Evolutionary conservation across 1,140 invertebrate genomes (phyloP), one percentile per base, ranked within the genome.

Genomic region (Maniola jurtina): DNA sequence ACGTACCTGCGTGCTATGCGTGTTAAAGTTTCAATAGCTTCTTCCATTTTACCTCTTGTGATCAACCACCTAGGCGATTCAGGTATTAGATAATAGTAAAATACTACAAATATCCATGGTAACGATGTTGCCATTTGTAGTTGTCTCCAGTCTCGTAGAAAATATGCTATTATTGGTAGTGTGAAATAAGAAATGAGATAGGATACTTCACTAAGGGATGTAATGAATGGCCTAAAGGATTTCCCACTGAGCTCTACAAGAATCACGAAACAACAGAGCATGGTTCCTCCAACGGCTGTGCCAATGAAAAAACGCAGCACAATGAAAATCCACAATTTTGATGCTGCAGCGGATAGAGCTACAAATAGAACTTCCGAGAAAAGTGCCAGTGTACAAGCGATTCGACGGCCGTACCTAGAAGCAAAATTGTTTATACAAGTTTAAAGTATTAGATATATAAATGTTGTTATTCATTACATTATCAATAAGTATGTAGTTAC

Each of bases 81-180:
- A 7, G 88, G 86, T 73, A 90, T 64, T 11, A 88, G 34, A 75
- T 75, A 88, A 59, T 78, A 87, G 45, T 80, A 83, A 7, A 76
- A 62, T 50, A 81, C 47, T 0, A 83, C 74, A 58, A 87, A 75
- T 0, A 83, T 8, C 86, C 86, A 90, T 0, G 93, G 92, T 2
- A 93, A 59, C 1, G 94, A 94, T 11, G 93, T 92, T 0, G 92
- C 92, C 25, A 95, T 84, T 71, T 95, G 94, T 7, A 95, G 82
- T 15, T 91, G 72, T 61, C 93, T 87, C 95, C 95, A 96, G 64
- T 94, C 92, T 59, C 92, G 90, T 9, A 95, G 77, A 45, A 93
- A 86, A 74, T 93, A 95, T 2, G 93, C 95, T 69, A 94, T 91
- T 0, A 92, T 90, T 2, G 94, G 89, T 0, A 95, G 90, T 0